Base-by-base conservation (phyloP, 2,888 invertebrate species). In the Meloe dianella region DNA sequence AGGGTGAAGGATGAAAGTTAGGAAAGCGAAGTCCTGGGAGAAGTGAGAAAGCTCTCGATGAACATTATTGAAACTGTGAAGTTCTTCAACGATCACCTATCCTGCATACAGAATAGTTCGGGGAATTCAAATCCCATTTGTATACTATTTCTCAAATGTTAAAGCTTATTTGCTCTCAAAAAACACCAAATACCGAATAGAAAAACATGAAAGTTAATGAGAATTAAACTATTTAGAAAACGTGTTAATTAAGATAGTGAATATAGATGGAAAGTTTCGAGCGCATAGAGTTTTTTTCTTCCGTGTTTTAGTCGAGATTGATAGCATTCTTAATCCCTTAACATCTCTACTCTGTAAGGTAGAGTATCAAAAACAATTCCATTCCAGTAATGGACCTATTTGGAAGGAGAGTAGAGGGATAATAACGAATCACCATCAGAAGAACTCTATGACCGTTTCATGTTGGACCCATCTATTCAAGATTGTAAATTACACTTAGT, bases 291-390 rank as follows among this genome's bases (percentile, higher is more conserved):
- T 30, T 27, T 30, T 30, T 17, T 9, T 30, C 8, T 27, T 56
- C 22, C 22, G 14, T 17, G 38, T 20, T 38, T 38, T 41, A 22
- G 30, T 30, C 51, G 32, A 66, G 61, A 68, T 68, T 63, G 57
- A 68, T 68, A 56, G 60, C 27, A 56, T 24, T 32, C 38, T 30
- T 66, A 68, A 66, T 66, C 68, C 65, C 27, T 20, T 5, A 47
- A 3, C 47, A 47, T 47, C 20, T 47, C 47, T 20, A 47, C 47
- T 20, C 20, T 47, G 20, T 17, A 47, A 47, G 20, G 68, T 63
- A 78, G 79, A 79, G 78, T 77, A 81, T 81, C 80, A 81, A 81
- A 80, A 81, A 80, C 80, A 79, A 79, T 80, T 80, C 75, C 79
- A 75, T 76, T 75, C 74, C 65, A 75, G 77, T 75, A 77, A 41